Conservation (phyloP, 2,113 vertebrate genomes). For the Nycticryphes semicollaris region DNA sequence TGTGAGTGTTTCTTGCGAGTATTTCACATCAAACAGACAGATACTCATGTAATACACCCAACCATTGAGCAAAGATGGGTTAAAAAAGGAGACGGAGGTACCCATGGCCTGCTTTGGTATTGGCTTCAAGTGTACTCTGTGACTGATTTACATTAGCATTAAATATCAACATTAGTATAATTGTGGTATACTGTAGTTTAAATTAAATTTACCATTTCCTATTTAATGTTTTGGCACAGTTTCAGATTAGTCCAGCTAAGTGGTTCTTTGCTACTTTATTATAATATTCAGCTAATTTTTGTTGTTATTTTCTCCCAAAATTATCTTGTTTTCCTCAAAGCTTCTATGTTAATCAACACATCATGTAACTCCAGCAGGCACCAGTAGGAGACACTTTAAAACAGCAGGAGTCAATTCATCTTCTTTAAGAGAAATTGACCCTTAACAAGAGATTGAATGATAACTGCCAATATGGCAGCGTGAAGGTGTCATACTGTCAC, state of each 20-base stretch:
- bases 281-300: neutral
- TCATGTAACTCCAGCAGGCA: conserved; percentile 16
- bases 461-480: neutral
- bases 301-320: accelerated
- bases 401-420: conserved; percentile 10
- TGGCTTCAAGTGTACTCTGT: neutral
- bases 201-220: neutral
- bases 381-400: conserved; percentile 42
- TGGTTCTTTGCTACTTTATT: neutral
- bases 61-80: neutral
- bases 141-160: neutral
- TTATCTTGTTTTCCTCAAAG: conserved; percentile 33
- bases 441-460: conserved; percentile 37
- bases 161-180: neutral
- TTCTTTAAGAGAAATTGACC: conserved; percentile 2
- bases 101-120: neutral
- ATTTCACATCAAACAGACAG: neutral
- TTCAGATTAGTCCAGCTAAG: neutral
- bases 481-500: neutral
- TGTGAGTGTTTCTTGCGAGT: neutral
- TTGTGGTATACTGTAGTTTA: neutral
- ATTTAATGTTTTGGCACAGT: neutral
- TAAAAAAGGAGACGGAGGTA: neutral
- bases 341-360: conserved; percentile 13
- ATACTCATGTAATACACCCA: neutral